A percentile compares a stretch with the other conserved stretches of the same genome.
These are phyloP conservation scores for Narcine bancroftii DNA, from an alignment of 2,113 vertebrate genomes.

Conservation along the genomic window DNA sequence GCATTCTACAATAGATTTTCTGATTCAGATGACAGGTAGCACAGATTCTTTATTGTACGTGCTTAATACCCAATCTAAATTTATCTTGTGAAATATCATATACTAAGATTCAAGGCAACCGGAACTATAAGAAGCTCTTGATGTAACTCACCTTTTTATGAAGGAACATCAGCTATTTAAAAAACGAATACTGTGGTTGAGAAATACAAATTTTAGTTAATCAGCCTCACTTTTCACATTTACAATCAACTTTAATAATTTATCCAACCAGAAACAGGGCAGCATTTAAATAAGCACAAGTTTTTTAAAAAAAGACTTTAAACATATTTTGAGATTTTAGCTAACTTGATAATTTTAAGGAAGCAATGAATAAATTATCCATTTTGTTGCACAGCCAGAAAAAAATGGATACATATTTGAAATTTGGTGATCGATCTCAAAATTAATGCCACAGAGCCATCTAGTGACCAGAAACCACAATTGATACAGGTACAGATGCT, in stretches of 20 bases:
- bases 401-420: neutral
- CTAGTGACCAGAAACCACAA: neutral
- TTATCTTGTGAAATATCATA: neutral
- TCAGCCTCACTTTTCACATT: neutral
- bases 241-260: neutral
- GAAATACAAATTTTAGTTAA: neutral
- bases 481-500: neutral
- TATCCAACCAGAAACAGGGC: neutral
- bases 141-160: neutral
- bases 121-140: neutral
- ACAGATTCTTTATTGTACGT: neutral
- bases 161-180: neutral
- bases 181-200: neutral
- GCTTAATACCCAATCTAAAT: neutral
- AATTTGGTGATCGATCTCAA: neutral
- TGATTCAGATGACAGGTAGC: neutral
- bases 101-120: neutral
- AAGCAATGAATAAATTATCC: neutral
- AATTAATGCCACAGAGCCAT: conserved; percentile 16
- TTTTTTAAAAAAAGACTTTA: neutral
- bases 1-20: neutral
- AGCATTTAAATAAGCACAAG: neutral
- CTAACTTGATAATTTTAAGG: neutral
- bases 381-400: neutral
- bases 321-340: neutral